These are phyloP conservation scores for Rhea americana DNA, from an alignment of 2,113 vertebrate genomes.

Conservation along the genomic window DNA sequence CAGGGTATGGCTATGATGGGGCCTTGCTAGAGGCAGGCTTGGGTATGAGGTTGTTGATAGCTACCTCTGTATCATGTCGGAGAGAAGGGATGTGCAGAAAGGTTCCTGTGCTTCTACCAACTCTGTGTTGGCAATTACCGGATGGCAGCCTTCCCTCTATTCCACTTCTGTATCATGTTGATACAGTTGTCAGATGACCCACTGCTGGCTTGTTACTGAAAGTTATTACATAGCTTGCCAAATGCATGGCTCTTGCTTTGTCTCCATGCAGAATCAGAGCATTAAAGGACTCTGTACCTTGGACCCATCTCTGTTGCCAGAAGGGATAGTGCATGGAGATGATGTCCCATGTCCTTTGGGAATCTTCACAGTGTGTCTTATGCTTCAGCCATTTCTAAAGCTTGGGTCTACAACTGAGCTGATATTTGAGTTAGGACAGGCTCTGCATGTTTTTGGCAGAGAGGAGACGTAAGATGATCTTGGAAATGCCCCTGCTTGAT, in stretches of 20 bases:
- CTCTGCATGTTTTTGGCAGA: background rate
- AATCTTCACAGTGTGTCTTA: background rate
- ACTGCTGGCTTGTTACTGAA: background rate
- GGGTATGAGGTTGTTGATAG: background rate
- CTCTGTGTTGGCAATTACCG: background rate
- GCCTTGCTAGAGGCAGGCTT: background rate
- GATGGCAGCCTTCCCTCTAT: background rate
- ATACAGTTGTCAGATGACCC: background rate
- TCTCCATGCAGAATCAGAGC: background rate
- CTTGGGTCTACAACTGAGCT: background rate
- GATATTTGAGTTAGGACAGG: background rate
- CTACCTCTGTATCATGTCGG: background rate
- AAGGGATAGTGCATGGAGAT: background rate
- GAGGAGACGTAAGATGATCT: fast-evolving
- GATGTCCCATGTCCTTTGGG: background rate
- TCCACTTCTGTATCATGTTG: background rate
- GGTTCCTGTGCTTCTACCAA: background rate
- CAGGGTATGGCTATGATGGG: background rate
- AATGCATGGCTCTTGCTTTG: background rate
- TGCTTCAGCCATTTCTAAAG: background rate
- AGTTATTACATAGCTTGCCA: background rate
- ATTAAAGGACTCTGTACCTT: background rate
- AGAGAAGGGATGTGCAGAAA: background rate
- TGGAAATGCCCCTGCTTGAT: background rate
- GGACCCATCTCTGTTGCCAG: background rate